These are phyloP conservation scores for Euleptes europaea DNA, from an alignment of 2,113 vertebrate species.

Conservation along the genomic window DNA sequence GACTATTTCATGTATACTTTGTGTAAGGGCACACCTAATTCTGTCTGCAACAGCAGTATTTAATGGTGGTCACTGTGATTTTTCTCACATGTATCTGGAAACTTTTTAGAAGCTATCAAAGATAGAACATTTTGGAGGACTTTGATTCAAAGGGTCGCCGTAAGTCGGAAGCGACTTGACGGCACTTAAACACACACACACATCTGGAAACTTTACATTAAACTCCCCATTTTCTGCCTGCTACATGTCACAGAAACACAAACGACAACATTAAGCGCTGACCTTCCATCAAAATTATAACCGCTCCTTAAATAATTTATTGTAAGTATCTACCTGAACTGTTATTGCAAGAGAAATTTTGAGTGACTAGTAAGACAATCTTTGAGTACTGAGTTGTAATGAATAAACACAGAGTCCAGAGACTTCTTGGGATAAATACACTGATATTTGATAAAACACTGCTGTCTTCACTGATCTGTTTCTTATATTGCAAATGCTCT, in stretches of 20 bases:
- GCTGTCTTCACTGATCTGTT: constrained; percentile 29
- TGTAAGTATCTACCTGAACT: constrained; percentile 14
- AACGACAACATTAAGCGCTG: background rate
- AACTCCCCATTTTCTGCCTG: background rate
- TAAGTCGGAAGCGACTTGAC: too few relatives aligned
- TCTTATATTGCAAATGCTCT: constrained; percentile 34
- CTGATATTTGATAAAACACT: constrained; percentile 5
- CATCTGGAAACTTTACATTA: background rate
- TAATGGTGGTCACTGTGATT: background rate
- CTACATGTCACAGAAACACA: background rate
- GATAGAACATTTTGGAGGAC: too few relatives aligned
- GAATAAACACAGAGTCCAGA: constrained; percentile 29
- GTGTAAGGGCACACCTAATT: background rate
- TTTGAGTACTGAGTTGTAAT: constrained; percentile 37
- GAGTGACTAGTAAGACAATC: constrained; percentile 25
- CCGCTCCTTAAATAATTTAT: constrained; percentile 23
- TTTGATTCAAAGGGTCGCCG: too few relatives aligned
- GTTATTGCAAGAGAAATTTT: background rate
- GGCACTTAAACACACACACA: too few relatives aligned
- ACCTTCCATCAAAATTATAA: background rate
- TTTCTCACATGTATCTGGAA: background rate
- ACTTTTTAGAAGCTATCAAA: too few relatives aligned
- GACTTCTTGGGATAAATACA: constrained; percentile 34
- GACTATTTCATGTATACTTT: background rate
- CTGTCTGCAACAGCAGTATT: background rate